phyloP scores from a whole-genome alignment of 2,888 invertebrate species.

The Heliconius sara region DNA sequence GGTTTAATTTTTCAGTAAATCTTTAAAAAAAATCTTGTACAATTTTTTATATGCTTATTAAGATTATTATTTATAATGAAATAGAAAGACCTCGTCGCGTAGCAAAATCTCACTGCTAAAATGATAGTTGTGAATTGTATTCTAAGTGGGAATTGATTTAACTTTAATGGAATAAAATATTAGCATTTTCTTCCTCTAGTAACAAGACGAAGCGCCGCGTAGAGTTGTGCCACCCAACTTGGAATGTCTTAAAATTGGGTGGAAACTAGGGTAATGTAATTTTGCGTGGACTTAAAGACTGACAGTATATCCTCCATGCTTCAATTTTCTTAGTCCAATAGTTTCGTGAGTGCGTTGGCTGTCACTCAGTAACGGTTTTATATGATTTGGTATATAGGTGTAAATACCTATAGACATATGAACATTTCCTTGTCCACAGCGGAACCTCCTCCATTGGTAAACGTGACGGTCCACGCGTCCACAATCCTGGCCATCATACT shows the following conservation, averaged over 20 bases:
- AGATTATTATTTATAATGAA: not conserved
- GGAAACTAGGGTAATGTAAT: not conserved
- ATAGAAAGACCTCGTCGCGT: too few relatives aligned
- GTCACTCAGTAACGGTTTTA: too few relatives aligned
- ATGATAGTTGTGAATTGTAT: too few relatives aligned
- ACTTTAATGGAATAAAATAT: too few relatives aligned
- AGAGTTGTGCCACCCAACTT: not conserved
- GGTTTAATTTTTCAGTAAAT: not conserved
- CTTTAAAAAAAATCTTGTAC: not conserved
- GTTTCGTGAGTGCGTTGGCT: too few relatives aligned
- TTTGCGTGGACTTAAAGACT: too few relatives aligned
- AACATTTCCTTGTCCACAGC: conserved; percentile 71
- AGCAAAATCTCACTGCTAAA: too few relatives aligned
- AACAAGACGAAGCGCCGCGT: not conserved
- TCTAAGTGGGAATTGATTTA: too few relatives aligned
- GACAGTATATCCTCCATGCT: too few relatives aligned
- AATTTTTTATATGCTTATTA: not conserved
- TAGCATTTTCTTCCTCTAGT: not conserved
- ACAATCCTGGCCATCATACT: conserved; percentile 90
- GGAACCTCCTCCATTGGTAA: conserved; percentile 88
- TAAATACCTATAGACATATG: not conserved
- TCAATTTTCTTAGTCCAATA: too few relatives aligned
- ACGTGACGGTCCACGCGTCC: conserved; percentile 90
- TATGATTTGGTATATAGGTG: not conserved
- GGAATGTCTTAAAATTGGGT: not conserved